A percentile compares a stretch with the other conserved stretches of the same genome.
Conservation (phyloP, 2,888 invertebrate species). For the Chrysolina haemoptera region DNA sequence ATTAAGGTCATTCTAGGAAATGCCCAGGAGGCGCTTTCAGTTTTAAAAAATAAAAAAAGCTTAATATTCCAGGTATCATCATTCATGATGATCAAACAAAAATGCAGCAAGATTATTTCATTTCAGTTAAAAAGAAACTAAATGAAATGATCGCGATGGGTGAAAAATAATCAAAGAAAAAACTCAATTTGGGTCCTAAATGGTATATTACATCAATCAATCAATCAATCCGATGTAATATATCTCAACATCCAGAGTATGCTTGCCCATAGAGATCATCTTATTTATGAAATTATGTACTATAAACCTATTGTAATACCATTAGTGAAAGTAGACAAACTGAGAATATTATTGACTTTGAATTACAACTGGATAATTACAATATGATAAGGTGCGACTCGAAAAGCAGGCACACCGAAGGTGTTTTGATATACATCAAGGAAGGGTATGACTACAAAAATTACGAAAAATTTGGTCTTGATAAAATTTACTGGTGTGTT, state of each 20-base stretch:
- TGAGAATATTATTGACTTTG: neutral
- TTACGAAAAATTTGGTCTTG: constrained; percentile 1
- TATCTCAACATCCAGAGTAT: neutral
- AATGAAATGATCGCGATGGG: neutral
- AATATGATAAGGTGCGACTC: constrained; percentile 17
- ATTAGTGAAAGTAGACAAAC: constrained; percentile 21
- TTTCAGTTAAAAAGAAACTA: neutral
- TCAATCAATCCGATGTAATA: constrained; percentile 1
- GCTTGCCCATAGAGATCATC: constrained; percentile 1
- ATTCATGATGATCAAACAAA: constrained; percentile 20
- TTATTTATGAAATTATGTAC: constrained; percentile 6
- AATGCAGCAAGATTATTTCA: constrained; percentile 20
- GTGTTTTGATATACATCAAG: constrained; percentile 18
- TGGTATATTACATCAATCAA: too few relatives aligned
- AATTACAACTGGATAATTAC: constrained; percentile 20
- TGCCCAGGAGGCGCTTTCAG: neutral
- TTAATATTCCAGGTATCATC: constrained; percentile 17
- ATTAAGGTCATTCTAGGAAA: neutral
- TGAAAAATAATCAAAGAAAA: neutral
- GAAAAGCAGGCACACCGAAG: constrained; percentile 6
- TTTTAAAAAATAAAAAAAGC: constrained; percentile 14
- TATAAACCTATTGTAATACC: constrained; percentile 14
- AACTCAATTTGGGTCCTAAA: neutral
- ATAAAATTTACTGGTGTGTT: neutral
- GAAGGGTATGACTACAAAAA: neutral